Evolutionary conservation across 1,140 invertebrate species (phyloP), one percentile per base, ranked within the genome.

Genomic region (Zaprionus vittiger): DNA sequence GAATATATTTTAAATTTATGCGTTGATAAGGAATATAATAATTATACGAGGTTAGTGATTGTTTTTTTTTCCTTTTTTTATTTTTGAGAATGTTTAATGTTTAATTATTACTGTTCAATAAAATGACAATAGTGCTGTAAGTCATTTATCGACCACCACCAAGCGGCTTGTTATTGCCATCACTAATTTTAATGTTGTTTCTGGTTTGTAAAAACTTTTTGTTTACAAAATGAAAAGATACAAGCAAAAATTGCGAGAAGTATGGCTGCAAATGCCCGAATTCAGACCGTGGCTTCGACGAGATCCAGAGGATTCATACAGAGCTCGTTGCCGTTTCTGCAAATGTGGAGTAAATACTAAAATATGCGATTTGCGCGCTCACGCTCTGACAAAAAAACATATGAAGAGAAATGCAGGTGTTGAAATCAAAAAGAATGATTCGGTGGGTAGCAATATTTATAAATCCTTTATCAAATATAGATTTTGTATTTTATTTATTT

Each of bases 321-420:
- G 83, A n/a, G 83, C 83, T 31, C 81, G 77, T 11, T 87, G 83
- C 28, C 78, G 85, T n/a, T 78, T 84, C 14, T 87, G 83, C 65
- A 87, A 87, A 62, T 87, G 83, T 59, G 79, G 84, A n/a, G 84
- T 87, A 11, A 87, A 87, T 57, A 87, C 83, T 22, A 87, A 87
- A 70, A 76, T 87, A n/a, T 83, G 77, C 28, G 83, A 87, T 59
- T 75, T 87, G 65, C 83, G 83, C 54, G 84, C 83, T 47, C 83
- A 87, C 60, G 83, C 84, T 7, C 17, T 74, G 5, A 87, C 83
- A 22, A 89, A 89, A 49, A 87, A 87, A 31, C 83, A 87, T 55
- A 59, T 71, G 26, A 87, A 79, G 31, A 67, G 77, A 34, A 60
- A 55, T 28, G 20, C 22, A 1, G 3, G 38, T 38, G 15, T n/a